A percentile compares a stretch with the other conserved stretches of the same genome.
Evolutionary conservation across 1,140 invertebrate genomes (phyloP).

Genomic region (Caenorhabditis remanei): DNA sequence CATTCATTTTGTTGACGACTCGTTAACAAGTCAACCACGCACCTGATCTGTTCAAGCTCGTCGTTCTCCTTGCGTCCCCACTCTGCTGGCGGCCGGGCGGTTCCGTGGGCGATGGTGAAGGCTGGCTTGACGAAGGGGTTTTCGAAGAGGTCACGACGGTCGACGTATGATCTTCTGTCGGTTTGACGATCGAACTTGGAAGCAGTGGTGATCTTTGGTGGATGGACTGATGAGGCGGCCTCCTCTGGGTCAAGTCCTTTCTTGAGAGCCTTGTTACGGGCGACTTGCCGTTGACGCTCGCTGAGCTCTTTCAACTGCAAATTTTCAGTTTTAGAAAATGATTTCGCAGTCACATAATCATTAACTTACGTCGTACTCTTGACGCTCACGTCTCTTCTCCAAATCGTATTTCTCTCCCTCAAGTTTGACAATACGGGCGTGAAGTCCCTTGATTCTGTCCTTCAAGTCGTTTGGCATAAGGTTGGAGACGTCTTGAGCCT

Average conservation of each 20-base stretch:
- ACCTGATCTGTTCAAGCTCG: slow-evolving; percentile 70
- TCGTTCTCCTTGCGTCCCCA: slow-evolving; percentile 75
- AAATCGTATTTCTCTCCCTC: slow-evolving; percentile 99
- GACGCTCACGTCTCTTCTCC: slow-evolving; percentile 97
- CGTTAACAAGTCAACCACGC: neutral
- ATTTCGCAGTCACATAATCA: too few species aligned
- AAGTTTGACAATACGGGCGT: slow-evolving; percentile 93
- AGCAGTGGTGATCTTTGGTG: slow-evolving; percentile 95
- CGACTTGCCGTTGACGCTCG: slow-evolving; percentile 96
- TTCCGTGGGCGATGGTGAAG: slow-evolving; percentile 66
- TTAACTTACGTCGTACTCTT: slow-evolving; percentile 95
- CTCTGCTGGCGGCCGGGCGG: slow-evolving; percentile 68
- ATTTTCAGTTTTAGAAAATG: neutral
- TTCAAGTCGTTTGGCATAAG: slow-evolving; percentile 74
- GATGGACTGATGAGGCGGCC: slow-evolving; percentile 70
- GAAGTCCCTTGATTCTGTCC: slow-evolving; percentile 81
- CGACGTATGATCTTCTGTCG: slow-evolving; percentile 89
- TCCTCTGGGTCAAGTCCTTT: slow-evolving; percentile 93
- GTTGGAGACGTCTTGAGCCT: slow-evolving; percentile 68
- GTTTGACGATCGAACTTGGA: slow-evolving; percentile 99
- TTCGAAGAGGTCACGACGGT: slow-evolving; percentile 95
- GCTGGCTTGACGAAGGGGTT: slow-evolving; percentile 80
- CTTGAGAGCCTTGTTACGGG: slow-evolving; percentile 94
- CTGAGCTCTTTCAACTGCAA: slow-evolving; percentile 95
- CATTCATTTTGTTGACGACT: neutral